Conservation (phyloP, 2,113 vertebrate species). For the Barnardius zonarius region DNA sequence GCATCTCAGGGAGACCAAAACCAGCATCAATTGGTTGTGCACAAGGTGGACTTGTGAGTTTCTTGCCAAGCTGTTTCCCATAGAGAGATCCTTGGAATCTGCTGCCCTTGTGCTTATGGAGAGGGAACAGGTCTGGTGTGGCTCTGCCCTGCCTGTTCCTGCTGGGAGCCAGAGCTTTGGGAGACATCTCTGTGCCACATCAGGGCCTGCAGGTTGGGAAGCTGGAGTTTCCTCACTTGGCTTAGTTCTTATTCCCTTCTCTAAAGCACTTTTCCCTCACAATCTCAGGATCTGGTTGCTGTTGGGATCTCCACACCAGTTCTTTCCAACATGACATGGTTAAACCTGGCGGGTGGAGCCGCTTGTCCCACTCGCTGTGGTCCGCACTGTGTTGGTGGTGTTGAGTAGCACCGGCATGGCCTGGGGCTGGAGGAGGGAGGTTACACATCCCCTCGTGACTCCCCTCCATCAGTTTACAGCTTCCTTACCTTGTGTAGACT, state of each 20-base stretch:
- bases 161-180: fast-evolving
- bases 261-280: background rate
- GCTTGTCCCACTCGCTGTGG: background rate
- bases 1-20: background rate
- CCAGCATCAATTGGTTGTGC: background rate
- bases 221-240: background rate
- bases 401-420: background rate
- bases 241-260: background rate
- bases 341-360: background rate
- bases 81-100: background rate
- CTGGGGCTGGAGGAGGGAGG: background rate
- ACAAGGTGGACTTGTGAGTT: background rate
- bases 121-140: background rate
- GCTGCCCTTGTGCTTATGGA: background rate
- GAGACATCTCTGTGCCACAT: fast-evolving
- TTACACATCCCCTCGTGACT: background rate
- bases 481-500: slow-evolving; percentile 4
- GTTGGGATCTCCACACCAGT: fast-evolving
- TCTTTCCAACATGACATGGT: background rate
- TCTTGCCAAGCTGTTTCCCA: background rate
- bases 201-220: background rate
- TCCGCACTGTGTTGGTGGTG: background rate
- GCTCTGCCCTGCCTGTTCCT: background rate
- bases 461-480: background rate
- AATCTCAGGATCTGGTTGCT: background rate